Evolutionary conservation across 2,113 vertebrate genomes (phyloP), one percentile per base, ranked within the genome.

Genomic region (Notothenia rossii): DNA sequence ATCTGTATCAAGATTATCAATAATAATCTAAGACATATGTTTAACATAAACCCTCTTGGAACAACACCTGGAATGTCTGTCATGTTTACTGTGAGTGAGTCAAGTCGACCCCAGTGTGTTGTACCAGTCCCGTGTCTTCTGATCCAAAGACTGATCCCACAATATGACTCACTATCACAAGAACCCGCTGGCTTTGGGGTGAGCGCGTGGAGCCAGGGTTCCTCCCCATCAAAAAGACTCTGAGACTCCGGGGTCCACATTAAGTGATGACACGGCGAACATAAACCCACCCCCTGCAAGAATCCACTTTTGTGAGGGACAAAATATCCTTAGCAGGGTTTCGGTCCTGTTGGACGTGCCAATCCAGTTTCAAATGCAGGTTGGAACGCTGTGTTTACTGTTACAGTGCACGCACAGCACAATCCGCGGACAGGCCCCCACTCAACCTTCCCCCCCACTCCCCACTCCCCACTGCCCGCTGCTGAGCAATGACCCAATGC

Each of bases 121-220:
- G 50, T 10, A 6, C 0, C 4, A 63, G 20, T 76, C 75, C 79
- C 79, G 72, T 51, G 3, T 36, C 55, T 66, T 81, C 71, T 46
- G 65, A 66, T 56, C 22, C 54, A 83, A 79, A 82, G 58, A 66
- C 0, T 61, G 79, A 89, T 58, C 89, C 53, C 77, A 79, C 54
- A 29, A 15, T 46, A 62, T 82, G 84, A 84, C 70, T 89, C 71
- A 51, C 74, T 56, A 15, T 55, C 55, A 18, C 6, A 62, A 4
- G 43, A 64, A 14, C 46, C 6, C 2, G 29, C 56, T 63, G 66
- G 49, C 56, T 60, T 60, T 78, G 49, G 68, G 63, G 15, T 72
- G 81, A 63, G 53, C 11, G 18, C 75, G 18, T 9, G 22, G 64
- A 69, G 66, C 62, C 4, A 2, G 72, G 53, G 40, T 14, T 76